Evolutionary conservation across 2,113 vertebrate species (phyloP).

Genomic region (Rostratula benghalensis): DNA sequence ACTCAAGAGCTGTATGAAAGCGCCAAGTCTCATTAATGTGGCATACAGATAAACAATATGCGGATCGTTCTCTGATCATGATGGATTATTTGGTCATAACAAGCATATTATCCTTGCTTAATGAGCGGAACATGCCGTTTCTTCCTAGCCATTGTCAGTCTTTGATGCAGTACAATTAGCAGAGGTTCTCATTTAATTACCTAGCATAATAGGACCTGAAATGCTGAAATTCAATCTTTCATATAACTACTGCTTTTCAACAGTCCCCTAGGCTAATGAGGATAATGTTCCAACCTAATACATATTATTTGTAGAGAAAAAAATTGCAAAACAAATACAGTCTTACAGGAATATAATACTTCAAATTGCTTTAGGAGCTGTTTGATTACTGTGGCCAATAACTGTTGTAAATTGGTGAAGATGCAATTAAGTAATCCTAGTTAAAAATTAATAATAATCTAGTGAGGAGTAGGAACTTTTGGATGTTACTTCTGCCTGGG

Average conservation of each 20-base stretch:
- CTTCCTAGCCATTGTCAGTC: background rate
- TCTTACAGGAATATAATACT: background rate
- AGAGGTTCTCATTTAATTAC: constrained; percentile 38
- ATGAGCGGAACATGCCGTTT: background rate
- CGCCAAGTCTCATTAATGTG: background rate
- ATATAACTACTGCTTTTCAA: constrained; percentile 6
- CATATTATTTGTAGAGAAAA: constrained; percentile 29
- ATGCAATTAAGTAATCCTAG: background rate
- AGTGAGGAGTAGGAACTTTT: background rate
- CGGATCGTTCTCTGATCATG: background rate
- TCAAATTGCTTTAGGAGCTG: constrained; percentile 35
- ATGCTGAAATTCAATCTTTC: constrained; percentile 42
- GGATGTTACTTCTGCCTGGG: background rate
- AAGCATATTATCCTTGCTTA: background rate
- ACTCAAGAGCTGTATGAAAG: background rate
- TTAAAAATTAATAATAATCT: constrained; percentile 28
- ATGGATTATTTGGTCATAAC: background rate
- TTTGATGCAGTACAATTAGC: constrained; percentile 2
- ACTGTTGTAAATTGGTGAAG: background rate
- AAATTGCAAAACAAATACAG: background rate
- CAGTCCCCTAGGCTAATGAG: constrained; percentile 34
- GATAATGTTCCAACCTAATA: constrained; percentile 30
- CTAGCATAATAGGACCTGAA: constrained; percentile 20
- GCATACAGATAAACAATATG: background rate
- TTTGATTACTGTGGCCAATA: constrained; percentile 21